A percentile compares a stretch with the other conserved stretches of the same genome.
Conservation (phyloP, 2,888 invertebrate species). For the Leptogaster cylindrica region DNA sequence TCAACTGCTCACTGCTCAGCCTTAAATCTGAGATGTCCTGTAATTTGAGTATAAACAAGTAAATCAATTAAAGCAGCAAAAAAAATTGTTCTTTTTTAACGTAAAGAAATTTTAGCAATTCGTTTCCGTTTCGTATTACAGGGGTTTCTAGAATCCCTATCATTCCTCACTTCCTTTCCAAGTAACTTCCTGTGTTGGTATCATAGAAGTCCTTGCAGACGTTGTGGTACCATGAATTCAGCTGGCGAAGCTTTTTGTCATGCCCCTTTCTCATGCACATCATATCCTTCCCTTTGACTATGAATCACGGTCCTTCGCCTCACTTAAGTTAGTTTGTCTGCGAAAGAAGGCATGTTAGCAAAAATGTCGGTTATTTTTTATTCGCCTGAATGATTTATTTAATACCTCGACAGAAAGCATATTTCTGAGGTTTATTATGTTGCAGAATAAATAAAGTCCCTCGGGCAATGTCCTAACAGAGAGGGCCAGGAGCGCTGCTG, state of each 20-base stretch:
- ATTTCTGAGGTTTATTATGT: conserved; percentile 46
- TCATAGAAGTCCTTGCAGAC: too few species aligned
- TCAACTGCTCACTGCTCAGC: not conserved
- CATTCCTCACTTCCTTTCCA: not conserved
- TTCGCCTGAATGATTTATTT: conserved; percentile 45
- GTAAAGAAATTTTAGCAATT: conserved; percentile 1
- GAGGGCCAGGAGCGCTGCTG: not conserved
- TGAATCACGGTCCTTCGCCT: conserved; percentile 15
- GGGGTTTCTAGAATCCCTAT: not conserved
- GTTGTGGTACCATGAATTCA: not conserved
- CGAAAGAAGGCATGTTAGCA: conserved; percentile 16
- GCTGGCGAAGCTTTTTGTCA: conserved; percentile 7
- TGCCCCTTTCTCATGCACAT: not conserved
- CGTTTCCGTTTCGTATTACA: conserved; percentile 6
- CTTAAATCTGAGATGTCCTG: not conserved
- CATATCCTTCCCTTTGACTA: not conserved
- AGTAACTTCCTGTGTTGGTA: too few species aligned
- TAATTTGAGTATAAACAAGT: conserved; percentile 32
- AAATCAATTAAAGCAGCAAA: conserved; percentile 40
- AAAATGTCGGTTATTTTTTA: conserved; percentile 43
- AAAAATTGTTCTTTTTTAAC: conserved; percentile 35
- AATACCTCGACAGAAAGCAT: conserved; percentile 44
- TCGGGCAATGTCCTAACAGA: not conserved
- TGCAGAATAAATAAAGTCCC: conserved; percentile 44
- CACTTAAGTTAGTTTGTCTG: conserved; percentile 27